phyloP scores from a whole-genome alignment of 92 coral and sea anemone genomes.

The Zoanthus solanderi region DNA sequence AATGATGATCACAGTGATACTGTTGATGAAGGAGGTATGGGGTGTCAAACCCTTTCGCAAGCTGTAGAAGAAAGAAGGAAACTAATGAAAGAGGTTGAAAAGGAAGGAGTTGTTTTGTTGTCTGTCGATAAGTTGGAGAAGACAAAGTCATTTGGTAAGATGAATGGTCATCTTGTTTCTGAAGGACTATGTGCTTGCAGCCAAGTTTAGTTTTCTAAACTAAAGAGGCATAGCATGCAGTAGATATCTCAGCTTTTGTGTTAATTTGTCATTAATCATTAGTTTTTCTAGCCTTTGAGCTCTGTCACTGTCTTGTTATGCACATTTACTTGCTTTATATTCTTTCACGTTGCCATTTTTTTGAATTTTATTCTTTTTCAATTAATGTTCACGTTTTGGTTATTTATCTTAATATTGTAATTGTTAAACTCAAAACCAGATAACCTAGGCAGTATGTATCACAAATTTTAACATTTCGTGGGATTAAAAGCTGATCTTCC shows the following conservation, averaged over 20 bases:
- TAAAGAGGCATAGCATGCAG: slow-evolving; percentile 4
- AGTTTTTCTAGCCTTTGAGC: slow-evolving; percentile 30
- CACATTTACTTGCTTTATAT: background rate
- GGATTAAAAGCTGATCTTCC: too few relatives aligned
- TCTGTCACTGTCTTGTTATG: background rate
- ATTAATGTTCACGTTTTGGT: background rate
- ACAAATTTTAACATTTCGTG: too few relatives aligned
- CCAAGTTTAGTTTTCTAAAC: background rate
- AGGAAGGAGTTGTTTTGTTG: slow-evolving; percentile 72
- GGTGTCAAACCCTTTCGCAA: slow-evolving; percentile 63
- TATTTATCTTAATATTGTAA: too few relatives aligned
- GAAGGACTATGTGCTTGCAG: slow-evolving; percentile 22
- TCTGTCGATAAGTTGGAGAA: slow-evolving; percentile 45
- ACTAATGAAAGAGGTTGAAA: slow-evolving; percentile 57
- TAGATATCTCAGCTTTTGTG: background rate
- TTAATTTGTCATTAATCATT: slow-evolving; percentile 4
- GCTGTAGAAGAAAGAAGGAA: slow-evolving; percentile 84
- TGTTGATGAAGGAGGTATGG: slow-evolving; percentile 92
- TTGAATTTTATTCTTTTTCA: background rate
- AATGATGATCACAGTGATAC: slow-evolving; percentile 36
- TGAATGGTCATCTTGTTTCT: background rate
- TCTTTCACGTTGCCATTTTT: background rate
- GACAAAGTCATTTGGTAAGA: slow-evolving; percentile 30
- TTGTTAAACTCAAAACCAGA: too few relatives aligned
- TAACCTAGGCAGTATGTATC: too few relatives aligned